phyloP scores from a whole-genome alignment of 2,888 invertebrate genomes.

The Camponotus fellah region DNA sequence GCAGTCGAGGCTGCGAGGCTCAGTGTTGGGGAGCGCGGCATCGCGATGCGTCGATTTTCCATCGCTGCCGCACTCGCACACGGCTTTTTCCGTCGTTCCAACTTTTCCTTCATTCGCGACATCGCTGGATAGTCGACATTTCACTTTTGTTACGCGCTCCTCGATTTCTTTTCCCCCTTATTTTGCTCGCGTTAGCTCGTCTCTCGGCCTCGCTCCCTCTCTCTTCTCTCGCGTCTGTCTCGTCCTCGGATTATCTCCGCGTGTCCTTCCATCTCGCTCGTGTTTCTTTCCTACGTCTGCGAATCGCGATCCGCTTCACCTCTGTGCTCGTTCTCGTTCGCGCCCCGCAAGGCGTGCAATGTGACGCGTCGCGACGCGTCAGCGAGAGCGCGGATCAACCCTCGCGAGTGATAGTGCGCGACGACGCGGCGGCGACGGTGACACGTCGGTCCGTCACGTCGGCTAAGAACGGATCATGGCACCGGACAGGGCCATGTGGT shows the following conservation, averaged over 20 bases:
- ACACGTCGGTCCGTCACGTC: constrained; percentile 37
- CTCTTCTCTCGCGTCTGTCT: constrained; percentile 19
- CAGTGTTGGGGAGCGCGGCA: constrained; percentile 84
- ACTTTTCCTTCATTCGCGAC: constrained; percentile 49
- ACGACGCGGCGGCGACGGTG: constrained; percentile 21
- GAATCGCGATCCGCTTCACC: background rate
- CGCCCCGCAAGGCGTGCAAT: constrained; percentile 39
- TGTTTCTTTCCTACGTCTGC: background rate
- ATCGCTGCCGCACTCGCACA: constrained; percentile 80
- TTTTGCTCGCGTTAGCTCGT: background rate
- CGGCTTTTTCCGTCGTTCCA: constrained; percentile 69
- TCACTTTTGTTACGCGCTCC: background rate
- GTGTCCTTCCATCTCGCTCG: background rate
- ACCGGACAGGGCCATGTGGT: constrained; percentile 82
- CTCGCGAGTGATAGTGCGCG: constrained; percentile 62
- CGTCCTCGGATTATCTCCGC: constrained; percentile 7
- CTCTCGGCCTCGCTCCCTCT: constrained; percentile 22
- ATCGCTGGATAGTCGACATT: constrained; percentile 53
- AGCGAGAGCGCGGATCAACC: constrained; percentile 38
- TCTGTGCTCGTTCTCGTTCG: background rate
- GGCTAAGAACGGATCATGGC: constrained; percentile 74
- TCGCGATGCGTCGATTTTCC: constrained; percentile 84
- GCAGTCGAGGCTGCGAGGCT: constrained; percentile 86
- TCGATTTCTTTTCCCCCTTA: background rate
- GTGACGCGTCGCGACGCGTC: constrained; percentile 40